phyloP scores from a whole-genome alignment of 1,140 invertebrate genomes.

The Whitmania pigra region DNA sequence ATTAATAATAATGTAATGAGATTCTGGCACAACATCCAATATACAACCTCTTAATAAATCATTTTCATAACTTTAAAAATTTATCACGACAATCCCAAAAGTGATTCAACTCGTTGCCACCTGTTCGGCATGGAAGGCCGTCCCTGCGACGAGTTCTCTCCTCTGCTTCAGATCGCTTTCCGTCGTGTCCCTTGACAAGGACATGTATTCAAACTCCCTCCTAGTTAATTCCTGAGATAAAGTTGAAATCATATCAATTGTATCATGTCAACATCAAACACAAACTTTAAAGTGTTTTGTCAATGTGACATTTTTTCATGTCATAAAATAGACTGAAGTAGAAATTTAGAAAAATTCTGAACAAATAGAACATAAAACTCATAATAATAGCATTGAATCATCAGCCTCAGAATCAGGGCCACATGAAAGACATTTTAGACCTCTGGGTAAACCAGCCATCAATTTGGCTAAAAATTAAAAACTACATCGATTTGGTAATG shows the following conservation, averaged over 20 bases:
- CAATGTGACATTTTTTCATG: not conserved
- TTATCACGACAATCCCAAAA: too few species aligned
- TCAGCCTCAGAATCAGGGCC: too few species aligned
- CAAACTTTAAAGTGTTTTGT: not conserved
- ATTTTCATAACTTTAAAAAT: too few species aligned
- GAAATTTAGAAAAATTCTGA: too few species aligned
- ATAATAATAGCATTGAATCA: too few species aligned
- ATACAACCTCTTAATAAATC: too few species aligned
- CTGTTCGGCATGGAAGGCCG: conserved; percentile 84
- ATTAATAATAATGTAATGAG: not conserved
- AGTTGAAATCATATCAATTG: not conserved
- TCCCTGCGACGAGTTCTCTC: conserved; percentile 72
- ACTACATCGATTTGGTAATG: too few species aligned
- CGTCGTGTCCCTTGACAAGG: conserved; percentile 84
- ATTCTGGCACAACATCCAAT: not conserved
- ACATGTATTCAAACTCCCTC: conserved; percentile 80
- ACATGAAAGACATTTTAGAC: too few species aligned
- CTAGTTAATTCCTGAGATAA: conserved; percentile 58
- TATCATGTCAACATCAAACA: not conserved
- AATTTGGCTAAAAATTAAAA: too few species aligned
- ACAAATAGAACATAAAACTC: not conserved
- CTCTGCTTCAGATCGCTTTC: conserved; percentile 91
- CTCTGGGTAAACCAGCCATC: too few species aligned
- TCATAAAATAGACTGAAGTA: not conserved
- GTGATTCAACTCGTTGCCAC: conserved; percentile 39